Conservation (phyloP, 1,140 invertebrate genomes). For the Apis cerana region DNA sequence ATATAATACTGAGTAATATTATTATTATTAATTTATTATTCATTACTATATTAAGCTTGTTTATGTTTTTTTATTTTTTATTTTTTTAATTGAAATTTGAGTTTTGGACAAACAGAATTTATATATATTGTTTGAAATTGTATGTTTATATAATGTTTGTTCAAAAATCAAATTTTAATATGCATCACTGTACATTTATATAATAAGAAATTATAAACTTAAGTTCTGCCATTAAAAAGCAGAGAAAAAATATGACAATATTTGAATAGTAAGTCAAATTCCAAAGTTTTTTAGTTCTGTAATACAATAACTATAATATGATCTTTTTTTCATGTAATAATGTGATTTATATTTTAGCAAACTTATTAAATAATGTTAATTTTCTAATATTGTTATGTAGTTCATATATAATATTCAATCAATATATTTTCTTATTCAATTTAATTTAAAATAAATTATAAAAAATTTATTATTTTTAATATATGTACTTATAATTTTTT, state of each 20-base stretch:
- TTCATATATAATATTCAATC: constrained; percentile 14
- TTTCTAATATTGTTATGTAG: constrained; percentile 35
- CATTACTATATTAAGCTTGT: constrained; percentile 17
- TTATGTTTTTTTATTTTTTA: constrained; percentile 30
- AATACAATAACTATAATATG: constrained; percentile 9
- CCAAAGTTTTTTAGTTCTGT: constrained; percentile 7
- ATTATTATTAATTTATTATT: constrained; percentile 17
- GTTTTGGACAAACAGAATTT: constrained; percentile 30
- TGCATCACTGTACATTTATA: constrained; percentile 10
- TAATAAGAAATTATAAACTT: constrained; percentile 22
- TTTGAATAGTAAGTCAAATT: constrained; percentile 29
- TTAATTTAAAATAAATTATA: background rate
- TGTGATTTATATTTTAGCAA: constrained; percentile 31
- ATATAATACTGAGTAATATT: constrained; percentile 30
- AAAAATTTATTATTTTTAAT: constrained; percentile 28
- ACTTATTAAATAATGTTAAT: constrained; percentile 24
- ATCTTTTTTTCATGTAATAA: constrained; percentile 33
- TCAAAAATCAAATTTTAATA: constrained; percentile 37
- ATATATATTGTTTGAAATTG: constrained; percentile 25
- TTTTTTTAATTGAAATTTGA: constrained; percentile 48
- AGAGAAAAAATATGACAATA: constrained; percentile 56
- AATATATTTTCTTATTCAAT: background rate
- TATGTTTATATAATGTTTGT: constrained; percentile 39
- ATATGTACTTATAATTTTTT: constrained; percentile 57
- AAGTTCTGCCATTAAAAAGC: constrained; percentile 43